Base-by-base conservation (phyloP, 1,140 invertebrate genomes). In the Lasaia peninsularis region DNA sequence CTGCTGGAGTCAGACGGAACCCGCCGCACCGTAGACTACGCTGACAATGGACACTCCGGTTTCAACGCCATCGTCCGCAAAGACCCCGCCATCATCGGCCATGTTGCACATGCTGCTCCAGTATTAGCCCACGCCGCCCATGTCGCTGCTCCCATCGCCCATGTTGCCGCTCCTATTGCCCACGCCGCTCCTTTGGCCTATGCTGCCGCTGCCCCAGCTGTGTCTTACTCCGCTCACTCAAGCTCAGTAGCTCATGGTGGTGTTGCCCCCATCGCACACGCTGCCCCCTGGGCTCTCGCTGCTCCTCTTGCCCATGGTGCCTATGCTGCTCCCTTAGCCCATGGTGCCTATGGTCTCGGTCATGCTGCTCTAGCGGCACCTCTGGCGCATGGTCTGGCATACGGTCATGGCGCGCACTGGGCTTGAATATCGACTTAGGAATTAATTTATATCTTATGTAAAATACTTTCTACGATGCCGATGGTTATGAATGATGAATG, bases 1-100 rank as follows among this genome's bases (percentile, higher is more conserved):
- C 24, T 28, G 1, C 2, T 28, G 24, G 24, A 28, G 24, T 28
- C 24, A 0, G 89, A 91, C 58, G 89, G 89, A 56, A 80, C 82
- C 49, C 84, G 81, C 69, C 77, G 89, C 31, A 90, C 82, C 21
- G 89, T 90, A 2, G 86, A 90, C 70, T 90, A 91, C 63, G 81
- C 89, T 33, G 88, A 86, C 60, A 79, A 88, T 62, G 73, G 78
- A 9, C 71, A 73, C 57, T 58, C 63, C 35, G 70, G 70, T 9
- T 28, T 28, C 24, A 28, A 28, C 60, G 71, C 71, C 16, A 54
- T 73, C 49, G 68, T 73, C 3, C 68, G 68, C 62, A 71, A 65
- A 33, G 71, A 73, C 62, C 71, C 71, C 10, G 71, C 66, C 28
- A 24, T 71, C 21, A 50, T 73, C 58, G 68, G 54, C 33, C 71